Evolutionary conservation across 1,140 invertebrate genomes (phyloP).

Genomic region (Drosophila auraria): DNA sequence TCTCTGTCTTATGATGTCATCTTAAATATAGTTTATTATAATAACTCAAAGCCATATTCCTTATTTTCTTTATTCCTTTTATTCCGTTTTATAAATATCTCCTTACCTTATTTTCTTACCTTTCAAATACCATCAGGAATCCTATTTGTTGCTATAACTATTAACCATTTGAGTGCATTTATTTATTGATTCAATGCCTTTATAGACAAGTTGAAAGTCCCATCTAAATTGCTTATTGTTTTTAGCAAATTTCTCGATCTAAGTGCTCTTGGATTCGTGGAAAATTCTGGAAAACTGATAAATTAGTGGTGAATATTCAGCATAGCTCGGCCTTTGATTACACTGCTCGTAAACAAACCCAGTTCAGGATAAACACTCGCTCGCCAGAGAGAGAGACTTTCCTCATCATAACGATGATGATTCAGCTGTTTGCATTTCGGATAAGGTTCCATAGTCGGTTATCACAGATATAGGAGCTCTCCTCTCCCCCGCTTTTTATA

Average conservation of each 20-base stretch:
- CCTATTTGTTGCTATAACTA: no score
- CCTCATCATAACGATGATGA: slow-evolving; percentile 20
- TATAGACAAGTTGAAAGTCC: neutral
- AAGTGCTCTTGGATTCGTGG: neutral
- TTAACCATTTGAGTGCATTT: neutral
- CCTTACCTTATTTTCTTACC: neutral
- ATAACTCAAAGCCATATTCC: no score
- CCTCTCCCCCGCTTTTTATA: neutral
- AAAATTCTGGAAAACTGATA: slow-evolving; percentile 10
- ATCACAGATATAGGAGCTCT: slow-evolving; percentile 15
- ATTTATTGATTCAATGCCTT: neutral
- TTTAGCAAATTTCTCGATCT: neutral
- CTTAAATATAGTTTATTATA: neutral
- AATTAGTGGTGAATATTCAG: slow-evolving; percentile 11
- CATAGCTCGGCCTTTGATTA: slow-evolving; percentile 24
- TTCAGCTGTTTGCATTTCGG: slow-evolving; percentile 48
- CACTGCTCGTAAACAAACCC: slow-evolving; percentile 16
- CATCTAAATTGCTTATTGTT: neutral
- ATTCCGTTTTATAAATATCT: no score
- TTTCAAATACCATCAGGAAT: neutral
- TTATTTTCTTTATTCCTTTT: no score
- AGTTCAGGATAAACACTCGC: slow-evolving; percentile 11
- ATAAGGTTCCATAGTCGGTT: slow-evolving; percentile 45
- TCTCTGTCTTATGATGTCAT: neutral
- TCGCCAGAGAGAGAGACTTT: slow-evolving; percentile 12